Conservation (phyloP, 2,797 vertebrate species). For the Anniella stebbinsi region DNA sequence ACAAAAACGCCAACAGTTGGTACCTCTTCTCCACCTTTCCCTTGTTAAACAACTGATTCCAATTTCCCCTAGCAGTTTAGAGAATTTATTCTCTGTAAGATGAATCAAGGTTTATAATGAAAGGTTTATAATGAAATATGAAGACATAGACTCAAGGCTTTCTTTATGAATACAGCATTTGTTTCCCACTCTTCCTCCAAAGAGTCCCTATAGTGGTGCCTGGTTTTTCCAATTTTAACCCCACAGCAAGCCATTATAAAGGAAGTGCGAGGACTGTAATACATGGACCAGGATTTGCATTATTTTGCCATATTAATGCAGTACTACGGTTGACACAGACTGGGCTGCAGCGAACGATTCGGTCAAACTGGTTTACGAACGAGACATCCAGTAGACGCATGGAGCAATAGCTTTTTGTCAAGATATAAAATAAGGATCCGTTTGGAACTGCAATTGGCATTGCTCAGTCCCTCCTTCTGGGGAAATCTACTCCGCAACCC, state of each 20-base stretch:
- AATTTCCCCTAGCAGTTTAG: too few relatives aligned
- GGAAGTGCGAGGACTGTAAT: neutral
- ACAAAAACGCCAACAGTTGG: too few relatives aligned
- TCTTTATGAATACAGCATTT: too few relatives aligned
- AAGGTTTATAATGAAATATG: too few relatives aligned
- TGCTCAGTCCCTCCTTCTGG: neutral
- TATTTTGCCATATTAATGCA: neutral
- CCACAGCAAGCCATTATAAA: neutral
- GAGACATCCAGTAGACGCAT: neutral
- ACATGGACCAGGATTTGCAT: neutral
- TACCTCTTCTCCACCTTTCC: too few relatives aligned
- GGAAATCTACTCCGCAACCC: neutral
- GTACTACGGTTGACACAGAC: neutral
- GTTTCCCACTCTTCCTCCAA: too few relatives aligned
- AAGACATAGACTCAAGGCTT: too few relatives aligned
- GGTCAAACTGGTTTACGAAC: neutral
- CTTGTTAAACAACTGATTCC: too few relatives aligned
- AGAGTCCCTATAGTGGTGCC: too few relatives aligned
- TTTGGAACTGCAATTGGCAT: neutral
- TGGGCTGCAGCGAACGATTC: neutral
- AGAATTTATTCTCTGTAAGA: too few relatives aligned
- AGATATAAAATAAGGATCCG: slow-evolving; percentile 15
- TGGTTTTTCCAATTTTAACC: too few relatives aligned
- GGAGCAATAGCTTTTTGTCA: neutral
- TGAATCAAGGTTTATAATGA: too few relatives aligned